Evolutionary conservation across 2,113 vertebrate species (phyloP).

Genomic region (Sceloporus undulatus): DNA sequence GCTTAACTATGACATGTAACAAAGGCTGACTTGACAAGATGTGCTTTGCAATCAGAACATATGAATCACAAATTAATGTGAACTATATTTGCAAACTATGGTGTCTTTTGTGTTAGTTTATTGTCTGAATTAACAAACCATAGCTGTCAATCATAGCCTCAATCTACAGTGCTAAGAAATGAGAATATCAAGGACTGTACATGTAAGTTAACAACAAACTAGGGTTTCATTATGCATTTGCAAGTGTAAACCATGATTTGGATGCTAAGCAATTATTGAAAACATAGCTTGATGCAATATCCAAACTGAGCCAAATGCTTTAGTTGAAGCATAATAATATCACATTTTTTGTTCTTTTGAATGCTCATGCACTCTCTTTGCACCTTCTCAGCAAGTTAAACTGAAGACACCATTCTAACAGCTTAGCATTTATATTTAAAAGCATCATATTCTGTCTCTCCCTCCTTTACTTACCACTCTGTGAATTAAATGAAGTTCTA

Average conservation of each 20-base stretch:
- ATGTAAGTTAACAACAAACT: not conserved
- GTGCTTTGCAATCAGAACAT: not conserved
- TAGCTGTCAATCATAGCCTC: not conserved
- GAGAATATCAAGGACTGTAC: not conserved
- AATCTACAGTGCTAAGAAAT: not conserved
- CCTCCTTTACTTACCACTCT: slow-evolving; percentile 86
- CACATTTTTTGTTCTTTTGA: no score
- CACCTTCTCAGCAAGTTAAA: not conserved
- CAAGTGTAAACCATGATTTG: not conserved
- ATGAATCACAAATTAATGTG: not conserved
- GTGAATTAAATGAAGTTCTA: slow-evolving; percentile 94
- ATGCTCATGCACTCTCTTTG: not conserved
- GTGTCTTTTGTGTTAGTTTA: not conserved
- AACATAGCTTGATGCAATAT: not conserved
- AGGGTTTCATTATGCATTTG: not conserved
- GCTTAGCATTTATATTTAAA: not conserved
- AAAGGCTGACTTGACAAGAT: not conserved
- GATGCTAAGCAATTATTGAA: not conserved
- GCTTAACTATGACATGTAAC: not conserved
- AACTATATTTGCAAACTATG: not conserved
- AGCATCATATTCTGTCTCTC: not conserved
- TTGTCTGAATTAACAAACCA: not conserved
- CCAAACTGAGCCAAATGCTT: not conserved
- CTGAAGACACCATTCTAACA: not conserved
- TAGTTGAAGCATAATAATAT: no score